Evolutionary conservation across 2,797 vertebrate species (phyloP), one percentile per base, ranked within the genome.

Genomic region (Acipenser transmontanus): DNA sequence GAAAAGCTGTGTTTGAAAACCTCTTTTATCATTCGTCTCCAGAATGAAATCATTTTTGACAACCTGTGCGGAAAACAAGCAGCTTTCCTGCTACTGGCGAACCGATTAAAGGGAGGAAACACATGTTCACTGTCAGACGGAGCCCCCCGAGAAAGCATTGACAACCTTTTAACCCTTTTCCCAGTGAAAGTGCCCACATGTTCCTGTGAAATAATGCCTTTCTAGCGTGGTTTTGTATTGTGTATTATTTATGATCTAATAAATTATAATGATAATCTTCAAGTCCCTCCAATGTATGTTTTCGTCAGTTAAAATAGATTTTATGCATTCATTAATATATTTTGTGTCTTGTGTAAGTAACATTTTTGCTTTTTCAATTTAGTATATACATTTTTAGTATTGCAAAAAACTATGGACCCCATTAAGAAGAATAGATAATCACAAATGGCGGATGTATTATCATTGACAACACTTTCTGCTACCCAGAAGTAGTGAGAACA

Each of bases 71-170:
- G 84, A 90, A 89, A 91, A 88, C 87, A 89, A 88, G 85, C 87
- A 91, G 83, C 86, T 89, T 91, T 86, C 82, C 88, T 87, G 88
- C 89, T 92, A 89, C 82, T 87, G 88, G 89, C 81, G 82, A 85
- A 85, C 82, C 90, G 87, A 94, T 95, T 92, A 94, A 92, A 93
- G 84, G 87, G 85, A 87, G 89, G 89, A 91, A 94, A 94, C 94
- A 95, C 90, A 92, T 95, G 94, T 93, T 93, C 91, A 86, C 88
- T 92, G 91, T 92, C 91, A 94, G 89, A 87, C 80, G 71, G 77
- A 85, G 87, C 87, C 88, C 84, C 79, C 73, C 80, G 92, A 88
- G 87, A 78, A 85, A 83, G 81, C 86, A 72, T 76, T 84, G 90
- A 90, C 90, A 93, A 94, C 93, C 91, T 94, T 94, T 92, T 92